Evolutionary conservation across 2,888 invertebrate genomes (phyloP).

Genomic region (Eristalis tenax): DNA sequence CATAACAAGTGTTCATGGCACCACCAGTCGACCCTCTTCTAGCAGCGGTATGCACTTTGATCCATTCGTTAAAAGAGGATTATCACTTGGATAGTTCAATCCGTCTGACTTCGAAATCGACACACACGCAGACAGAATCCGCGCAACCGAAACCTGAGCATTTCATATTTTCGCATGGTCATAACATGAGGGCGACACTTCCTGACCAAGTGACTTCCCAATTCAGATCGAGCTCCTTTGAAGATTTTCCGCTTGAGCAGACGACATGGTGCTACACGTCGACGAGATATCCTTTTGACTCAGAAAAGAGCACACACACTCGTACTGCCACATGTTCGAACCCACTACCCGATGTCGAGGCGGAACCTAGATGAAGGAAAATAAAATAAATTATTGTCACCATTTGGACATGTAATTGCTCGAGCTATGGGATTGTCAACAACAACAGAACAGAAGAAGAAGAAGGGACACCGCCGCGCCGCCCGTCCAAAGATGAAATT

Average conservation of each 20-base stretch:
- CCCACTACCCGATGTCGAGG: constrained; percentile 30
- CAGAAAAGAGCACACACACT: constrained; percentile 61
- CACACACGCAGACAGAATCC: constrained; percentile 16
- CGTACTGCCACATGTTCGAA: constrained; percentile 59
- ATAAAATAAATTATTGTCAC: constrained; percentile 71
- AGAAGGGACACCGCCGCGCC: constrained; percentile 64
- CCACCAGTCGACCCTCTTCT: background rate
- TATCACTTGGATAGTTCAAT: constrained; percentile 3
- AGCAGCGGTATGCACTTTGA: background rate
- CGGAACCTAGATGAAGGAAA: constrained; percentile 49
- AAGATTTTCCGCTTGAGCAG: constrained; percentile 63
- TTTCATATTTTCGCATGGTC: constrained; percentile 55
- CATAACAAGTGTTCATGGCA: background rate
- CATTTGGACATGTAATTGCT: constrained; percentile 72
- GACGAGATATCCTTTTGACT: constrained; percentile 51
- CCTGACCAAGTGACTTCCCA: constrained; percentile 53
- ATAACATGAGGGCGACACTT: constrained; percentile 62
- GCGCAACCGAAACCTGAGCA: constrained; percentile 30
- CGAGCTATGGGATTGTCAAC: constrained; percentile 64
- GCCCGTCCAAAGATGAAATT: constrained; percentile 49
- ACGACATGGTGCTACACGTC: constrained; percentile 9
- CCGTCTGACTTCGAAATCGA: constrained; percentile 10
- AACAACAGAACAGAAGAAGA: constrained; percentile 61
- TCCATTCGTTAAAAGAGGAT: background rate
- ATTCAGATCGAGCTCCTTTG: constrained; percentile 39